Percentiles rank a stretch among this genome's conserved stretches.
Conservation (phyloP, 2,797 vertebrate genomes). For the Thaleichthys pacificus region DNA sequence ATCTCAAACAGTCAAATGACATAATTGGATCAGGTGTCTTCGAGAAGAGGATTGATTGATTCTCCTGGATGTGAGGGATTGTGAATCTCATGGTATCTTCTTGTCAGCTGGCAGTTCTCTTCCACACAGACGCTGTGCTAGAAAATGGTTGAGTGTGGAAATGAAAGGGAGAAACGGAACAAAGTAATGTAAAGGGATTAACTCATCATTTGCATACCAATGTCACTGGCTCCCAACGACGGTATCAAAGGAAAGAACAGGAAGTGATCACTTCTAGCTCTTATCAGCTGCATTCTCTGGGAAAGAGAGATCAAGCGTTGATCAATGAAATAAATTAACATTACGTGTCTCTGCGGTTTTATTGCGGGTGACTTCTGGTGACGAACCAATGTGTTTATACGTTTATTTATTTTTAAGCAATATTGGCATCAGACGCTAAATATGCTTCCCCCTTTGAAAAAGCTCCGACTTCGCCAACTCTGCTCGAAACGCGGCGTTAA, state of each 20-base stretch:
- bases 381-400: background rate
- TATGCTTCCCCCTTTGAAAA: conserved; percentile 31
- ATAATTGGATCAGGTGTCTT: conserved; percentile 47
- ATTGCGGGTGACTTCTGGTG: background rate
- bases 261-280: conserved; percentile 55
- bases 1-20: conserved; percentile 36
- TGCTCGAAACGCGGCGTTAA: conserved; percentile 67
- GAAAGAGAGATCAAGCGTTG: conserved; percentile 49
- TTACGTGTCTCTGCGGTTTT: conserved; percentile 56
- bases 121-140: conserved; percentile 50
- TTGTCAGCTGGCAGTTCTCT: conserved; percentile 54
- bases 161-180: conserved; percentile 72
- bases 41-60: conserved; percentile 41
- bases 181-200: conserved; percentile 82
- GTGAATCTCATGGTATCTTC: conserved; percentile 66
- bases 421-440: background rate
- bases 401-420: no score
- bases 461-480: conserved; percentile 59
- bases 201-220: conserved; percentile 79
- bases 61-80: conserved; percentile 50
- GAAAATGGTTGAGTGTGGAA: conserved; percentile 72
- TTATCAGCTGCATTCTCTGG: conserved; percentile 58
- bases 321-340: conserved; percentile 61
- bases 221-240: conserved; percentile 74
- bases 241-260: conserved; percentile 73